Base-by-base conservation (phyloP, 2,888 invertebrate species). In the Lissonota sp. region DNA sequence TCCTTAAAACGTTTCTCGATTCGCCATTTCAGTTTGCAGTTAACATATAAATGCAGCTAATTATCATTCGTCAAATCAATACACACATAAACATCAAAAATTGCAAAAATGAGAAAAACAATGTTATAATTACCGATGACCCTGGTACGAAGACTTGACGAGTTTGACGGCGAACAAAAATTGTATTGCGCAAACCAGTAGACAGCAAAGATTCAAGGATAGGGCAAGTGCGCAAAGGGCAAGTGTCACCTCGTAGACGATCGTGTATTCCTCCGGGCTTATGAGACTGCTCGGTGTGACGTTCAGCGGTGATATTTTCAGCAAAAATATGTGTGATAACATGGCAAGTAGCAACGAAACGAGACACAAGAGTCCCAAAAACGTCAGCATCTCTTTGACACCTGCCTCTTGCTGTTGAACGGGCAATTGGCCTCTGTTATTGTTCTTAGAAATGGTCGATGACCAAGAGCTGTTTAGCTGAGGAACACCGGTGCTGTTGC, bases 161-260 rank as follows among this genome's bases (percentile, higher is more conserved):
- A 98, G 94, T 94, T 98, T 98, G 86, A 98, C 97, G 63, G 98
- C 97, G 92, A 98, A 98, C 91, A 98, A 95, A 94, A 98, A 98
- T 94, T 98, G 98, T 91, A 98, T 97, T 88, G 98, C 97, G 94
- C 98, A 98, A 89, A 98, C 97, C 87, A 98, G 95, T 81, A 98
- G 94, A 92, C 98, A 98, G 94, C 97, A 98, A 83, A 98, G 94
- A 93, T 98, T 97, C 86, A 98, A 93, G 42, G 97, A 97, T 70
- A 98, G 94, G 83, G 98, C 97, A 90, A 98, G 94, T 79, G 98
- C 97, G 91, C 97, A 97, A 90, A 98, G 94, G 42, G 98, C 98
- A 91, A 98, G 94, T 67, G 98, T 98, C 90, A 98, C 98, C 94
- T 98, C 98, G 92, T 97, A 97, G 84, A 98, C 97, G 87, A 97